These are phyloP conservation scores for Hyphantria cunea DNA, from an alignment of 1,140 invertebrate species.

Conservation along the genomic window DNA sequence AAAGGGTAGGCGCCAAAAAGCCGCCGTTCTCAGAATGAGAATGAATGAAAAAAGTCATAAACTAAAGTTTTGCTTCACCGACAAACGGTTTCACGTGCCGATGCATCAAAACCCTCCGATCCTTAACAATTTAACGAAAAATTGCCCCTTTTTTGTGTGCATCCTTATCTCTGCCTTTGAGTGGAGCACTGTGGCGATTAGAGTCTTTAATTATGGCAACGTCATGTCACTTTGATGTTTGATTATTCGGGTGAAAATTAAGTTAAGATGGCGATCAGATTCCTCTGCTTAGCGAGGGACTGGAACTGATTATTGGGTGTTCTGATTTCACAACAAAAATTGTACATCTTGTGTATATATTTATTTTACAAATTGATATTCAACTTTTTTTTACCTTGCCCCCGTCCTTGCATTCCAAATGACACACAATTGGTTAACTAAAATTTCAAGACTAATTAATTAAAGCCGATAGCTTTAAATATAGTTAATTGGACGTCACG, in stretches of 20 bases:
- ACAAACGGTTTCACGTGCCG: slow-evolving; percentile 72
- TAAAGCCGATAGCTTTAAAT: no score
- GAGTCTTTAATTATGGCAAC: slow-evolving; percentile 20
- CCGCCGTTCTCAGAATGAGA: slow-evolving; percentile 70
- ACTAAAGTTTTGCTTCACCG: slow-evolving; percentile 51
- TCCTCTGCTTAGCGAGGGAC: slow-evolving; percentile 1
- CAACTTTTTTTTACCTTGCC: no score
- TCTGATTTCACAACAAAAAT: no score
- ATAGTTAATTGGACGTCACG: no score
- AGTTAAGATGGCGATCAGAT: slow-evolving; percentile 1
- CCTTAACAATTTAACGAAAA: slow-evolving; percentile 68
- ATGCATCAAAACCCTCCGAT: slow-evolving; percentile 64
- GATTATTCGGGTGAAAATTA: slow-evolving; percentile 15
- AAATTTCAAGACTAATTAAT: no score
- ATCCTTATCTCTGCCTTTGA: slow-evolving; percentile 43
- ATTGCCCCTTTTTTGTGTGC: slow-evolving; percentile 40
- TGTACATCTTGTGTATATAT: no score
- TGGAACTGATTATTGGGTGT: no score
- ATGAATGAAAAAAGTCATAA: slow-evolving; percentile 73
- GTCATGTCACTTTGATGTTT: slow-evolving; percentile 22
- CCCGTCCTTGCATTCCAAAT: no score
- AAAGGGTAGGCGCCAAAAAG: slow-evolving; percentile 70
- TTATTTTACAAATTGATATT: no score
- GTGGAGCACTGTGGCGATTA: slow-evolving; percentile 21
- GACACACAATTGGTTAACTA: no score